phyloP scores from a whole-genome alignment of 2,113 vertebrate genomes.

The Lasiurus borealis region DNA sequence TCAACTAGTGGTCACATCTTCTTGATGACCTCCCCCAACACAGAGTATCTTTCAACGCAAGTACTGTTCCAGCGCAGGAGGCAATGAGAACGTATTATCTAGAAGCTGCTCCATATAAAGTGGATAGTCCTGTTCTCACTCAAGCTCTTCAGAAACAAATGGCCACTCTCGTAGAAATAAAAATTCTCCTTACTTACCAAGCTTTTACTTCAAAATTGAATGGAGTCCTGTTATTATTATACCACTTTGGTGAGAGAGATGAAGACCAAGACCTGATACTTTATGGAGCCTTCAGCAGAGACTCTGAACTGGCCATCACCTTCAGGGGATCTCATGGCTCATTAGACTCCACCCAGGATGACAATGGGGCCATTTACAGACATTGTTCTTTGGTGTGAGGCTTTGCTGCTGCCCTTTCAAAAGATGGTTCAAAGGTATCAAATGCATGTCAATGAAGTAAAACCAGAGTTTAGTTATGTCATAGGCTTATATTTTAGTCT shows the following conservation, averaged over 20 bases:
- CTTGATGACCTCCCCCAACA: not conserved
- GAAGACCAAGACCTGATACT: not conserved
- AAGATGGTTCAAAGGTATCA: not conserved
- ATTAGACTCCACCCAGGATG: not conserved
- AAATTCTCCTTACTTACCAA: constrained; percentile 63
- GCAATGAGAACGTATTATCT: constrained; percentile 59
- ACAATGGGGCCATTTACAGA: not conserved
- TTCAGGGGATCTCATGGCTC: not conserved
- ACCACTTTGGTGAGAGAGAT: not conserved
- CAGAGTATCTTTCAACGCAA: constrained; percentile 52
- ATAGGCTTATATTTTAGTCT: not conserved
- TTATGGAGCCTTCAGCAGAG: not conserved
- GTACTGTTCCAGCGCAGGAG: constrained; percentile 42
- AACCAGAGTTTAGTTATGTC: not conserved
- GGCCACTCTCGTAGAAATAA: constrained; percentile 62
- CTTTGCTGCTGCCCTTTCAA: not conserved
- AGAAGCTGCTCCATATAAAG: constrained; percentile 66
- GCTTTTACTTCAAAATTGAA: constrained; percentile 68
- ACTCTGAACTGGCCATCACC: not conserved
- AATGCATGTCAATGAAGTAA: not conserved
- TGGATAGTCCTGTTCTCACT: constrained; percentile 66
- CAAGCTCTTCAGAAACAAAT: constrained; percentile 71
- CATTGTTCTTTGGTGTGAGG: not conserved
- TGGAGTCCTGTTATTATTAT: not conserved
- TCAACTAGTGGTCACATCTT: not conserved